Conservation (phyloP, 2,888 invertebrate species). For the Leptinotarsa juncta region DNA sequence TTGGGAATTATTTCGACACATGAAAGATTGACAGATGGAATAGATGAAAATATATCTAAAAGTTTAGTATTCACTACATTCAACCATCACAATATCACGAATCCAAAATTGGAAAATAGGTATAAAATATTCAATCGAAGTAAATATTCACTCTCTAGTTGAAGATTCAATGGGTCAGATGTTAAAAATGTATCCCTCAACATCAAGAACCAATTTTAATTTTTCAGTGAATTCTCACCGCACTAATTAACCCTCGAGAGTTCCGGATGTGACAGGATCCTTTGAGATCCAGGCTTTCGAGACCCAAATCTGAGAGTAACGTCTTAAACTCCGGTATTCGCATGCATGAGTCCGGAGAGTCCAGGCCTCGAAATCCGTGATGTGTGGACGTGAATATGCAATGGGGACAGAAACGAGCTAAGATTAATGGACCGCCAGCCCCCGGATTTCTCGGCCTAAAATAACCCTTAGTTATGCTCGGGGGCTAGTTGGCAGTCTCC, state of each 20-base stretch:
- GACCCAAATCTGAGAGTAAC: constrained; percentile 54
- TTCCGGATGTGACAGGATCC: constrained; percentile 51
- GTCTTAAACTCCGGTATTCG: constrained; percentile 59
- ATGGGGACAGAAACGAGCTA: constrained; percentile 65
- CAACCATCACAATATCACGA: too few species aligned
- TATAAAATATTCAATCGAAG: not conserved
- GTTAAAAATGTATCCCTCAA: constrained; percentile 4
- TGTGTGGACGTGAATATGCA: constrained; percentile 68
- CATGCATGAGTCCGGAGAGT: constrained; percentile 58
- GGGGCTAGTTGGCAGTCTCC: constrained; percentile 54
- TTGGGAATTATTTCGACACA: too few species aligned
- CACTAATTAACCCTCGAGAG: constrained; percentile 56
- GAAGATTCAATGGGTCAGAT: not conserved
- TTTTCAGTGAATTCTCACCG: constrained; percentile 36
- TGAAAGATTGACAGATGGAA: too few species aligned
- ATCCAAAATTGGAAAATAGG: too few species aligned
- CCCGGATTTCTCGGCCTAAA: constrained; percentile 60
- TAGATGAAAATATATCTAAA: too few species aligned
- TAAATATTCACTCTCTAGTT: not conserved
- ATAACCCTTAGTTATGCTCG: constrained; percentile 63
- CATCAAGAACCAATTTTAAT: constrained; percentile 15
- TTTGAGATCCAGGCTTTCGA: constrained; percentile 48
- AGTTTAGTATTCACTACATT: too few species aligned
- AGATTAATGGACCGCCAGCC: constrained; percentile 64
- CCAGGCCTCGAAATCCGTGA: constrained; percentile 61